Evolutionary conservation across 37 sponge, comb jelly and placozoan species (phyloP).

Genomic region (Petrosia ficiformis): DNA sequence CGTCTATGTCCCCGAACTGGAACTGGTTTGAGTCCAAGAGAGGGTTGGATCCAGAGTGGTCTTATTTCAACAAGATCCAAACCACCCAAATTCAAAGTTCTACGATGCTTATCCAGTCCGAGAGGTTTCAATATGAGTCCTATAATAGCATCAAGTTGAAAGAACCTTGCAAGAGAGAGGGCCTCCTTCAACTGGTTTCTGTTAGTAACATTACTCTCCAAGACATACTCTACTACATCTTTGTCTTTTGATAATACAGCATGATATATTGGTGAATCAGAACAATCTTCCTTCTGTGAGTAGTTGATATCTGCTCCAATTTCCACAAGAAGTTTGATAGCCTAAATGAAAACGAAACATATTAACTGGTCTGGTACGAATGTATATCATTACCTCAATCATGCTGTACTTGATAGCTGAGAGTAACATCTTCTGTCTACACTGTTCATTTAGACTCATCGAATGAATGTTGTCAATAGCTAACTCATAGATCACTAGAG

Average conservation of each 20-base stretch:
- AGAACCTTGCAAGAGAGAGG: slow-evolving; percentile 32
- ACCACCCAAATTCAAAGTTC: slow-evolving; percentile 47
- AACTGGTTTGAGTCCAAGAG: slow-evolving; percentile 5
- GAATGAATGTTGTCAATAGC: slow-evolving; percentile 53
- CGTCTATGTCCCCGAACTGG: background rate
- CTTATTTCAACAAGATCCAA: slow-evolving; percentile 31
- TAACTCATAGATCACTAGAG: slow-evolving; percentile 46
- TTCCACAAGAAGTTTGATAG: slow-evolving; percentile 53
- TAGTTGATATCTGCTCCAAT: slow-evolving; percentile 67
- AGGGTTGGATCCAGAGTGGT: slow-evolving; percentile 52
- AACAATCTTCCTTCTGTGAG: slow-evolving; percentile 9
- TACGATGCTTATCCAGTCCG: slow-evolving; percentile 12
- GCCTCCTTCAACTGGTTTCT: slow-evolving; percentile 26
- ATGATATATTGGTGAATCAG: slow-evolving; percentile 54
- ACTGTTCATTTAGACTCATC: slow-evolving; percentile 43
- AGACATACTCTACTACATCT: slow-evolving; percentile 50
- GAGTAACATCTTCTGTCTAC: slow-evolving; percentile 59
- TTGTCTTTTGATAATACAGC: slow-evolving; percentile 38
- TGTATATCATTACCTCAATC: slow-evolving; percentile 23
- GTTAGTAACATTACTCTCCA: slow-evolving; percentile 27
- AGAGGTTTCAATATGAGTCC: slow-evolving; percentile 46
- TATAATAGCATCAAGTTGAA: slow-evolving; percentile 33
- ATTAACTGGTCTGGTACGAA: background rate
- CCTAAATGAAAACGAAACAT: slow-evolving; percentile 20
- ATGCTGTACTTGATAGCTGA: slow-evolving; percentile 50